These are phyloP conservation scores for Hydrochoerus hydrochaeris DNA, from an alignment of 2,113 vertebrate species.

Conservation along the genomic window DNA sequence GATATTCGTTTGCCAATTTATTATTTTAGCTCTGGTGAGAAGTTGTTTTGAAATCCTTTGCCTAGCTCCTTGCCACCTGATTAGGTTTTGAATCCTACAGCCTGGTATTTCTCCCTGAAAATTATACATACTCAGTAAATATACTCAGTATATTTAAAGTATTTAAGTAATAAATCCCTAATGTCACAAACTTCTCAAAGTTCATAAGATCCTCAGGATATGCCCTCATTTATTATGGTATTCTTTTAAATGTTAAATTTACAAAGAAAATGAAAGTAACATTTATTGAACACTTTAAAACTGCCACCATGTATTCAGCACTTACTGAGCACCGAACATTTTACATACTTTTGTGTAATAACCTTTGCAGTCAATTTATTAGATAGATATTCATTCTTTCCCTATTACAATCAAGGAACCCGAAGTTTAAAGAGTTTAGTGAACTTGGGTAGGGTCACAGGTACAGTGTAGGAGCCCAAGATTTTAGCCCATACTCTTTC, in stretches of 20 bases:
- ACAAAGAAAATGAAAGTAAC: background rate
- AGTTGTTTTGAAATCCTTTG: slow-evolving; percentile 62
- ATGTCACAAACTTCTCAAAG: background rate
- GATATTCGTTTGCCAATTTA: slow-evolving; percentile 22
- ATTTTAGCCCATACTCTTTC: background rate
- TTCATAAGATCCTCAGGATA: background rate
- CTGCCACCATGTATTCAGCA: background rate
- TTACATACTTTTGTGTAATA: background rate
- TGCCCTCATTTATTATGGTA: background rate
- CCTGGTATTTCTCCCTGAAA: slow-evolving; percentile 24
- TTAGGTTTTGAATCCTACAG: slow-evolving; percentile 14
- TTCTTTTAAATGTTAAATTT: background rate
- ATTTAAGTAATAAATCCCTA: slow-evolving; percentile 19
- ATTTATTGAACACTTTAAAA: background rate
- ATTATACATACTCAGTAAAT: background rate
- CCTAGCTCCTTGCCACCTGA: background rate
- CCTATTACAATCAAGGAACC: background rate
- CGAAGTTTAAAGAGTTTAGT: background rate
- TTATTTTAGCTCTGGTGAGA: slow-evolving; percentile 50
- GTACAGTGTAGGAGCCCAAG: background rate
- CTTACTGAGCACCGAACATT: background rate
- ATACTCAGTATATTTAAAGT: background rate
- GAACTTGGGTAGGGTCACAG: background rate
- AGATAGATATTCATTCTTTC: background rate
- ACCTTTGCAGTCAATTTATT: background rate